phyloP scores from a whole-genome alignment of 2,888 invertebrate species.

The Coelinius sp. region DNA sequence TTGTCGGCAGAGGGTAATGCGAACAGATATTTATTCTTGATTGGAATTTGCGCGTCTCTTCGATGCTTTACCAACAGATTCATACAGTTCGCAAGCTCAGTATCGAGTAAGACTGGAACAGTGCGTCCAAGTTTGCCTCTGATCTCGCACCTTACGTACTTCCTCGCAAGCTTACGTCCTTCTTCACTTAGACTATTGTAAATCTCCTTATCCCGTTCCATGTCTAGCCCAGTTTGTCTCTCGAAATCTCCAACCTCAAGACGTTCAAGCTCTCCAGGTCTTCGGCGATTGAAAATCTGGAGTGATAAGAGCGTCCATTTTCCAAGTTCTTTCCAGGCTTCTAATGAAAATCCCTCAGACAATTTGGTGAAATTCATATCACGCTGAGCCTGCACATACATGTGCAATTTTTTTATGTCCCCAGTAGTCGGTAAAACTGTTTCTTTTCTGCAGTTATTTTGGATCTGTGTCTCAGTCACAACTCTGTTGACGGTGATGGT shows the following conservation, averaged over 20 bases:
- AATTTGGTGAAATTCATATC: constrained; percentile 8
- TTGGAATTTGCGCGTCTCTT: neutral
- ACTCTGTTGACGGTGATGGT: constrained; percentile 13
- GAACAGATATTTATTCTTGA: neutral
- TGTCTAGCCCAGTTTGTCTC: constrained; percentile 40
- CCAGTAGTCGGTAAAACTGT: neutral
- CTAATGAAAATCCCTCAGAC: constrained; percentile 21
- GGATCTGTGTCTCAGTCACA: neutral
- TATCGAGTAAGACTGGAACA: constrained; percentile 32
- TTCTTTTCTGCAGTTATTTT: neutral
- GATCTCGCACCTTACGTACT: constrained; percentile 45
- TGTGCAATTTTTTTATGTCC: constrained; percentile 32
- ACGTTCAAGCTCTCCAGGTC: constrained; percentile 47
- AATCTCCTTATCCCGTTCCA: constrained; percentile 33
- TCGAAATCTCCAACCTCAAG: constrained; percentile 44
- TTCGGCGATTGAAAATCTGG: constrained; percentile 47
- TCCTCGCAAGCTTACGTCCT: constrained; percentile 39
- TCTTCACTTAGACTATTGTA: constrained; percentile 28
- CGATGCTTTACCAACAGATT: neutral
- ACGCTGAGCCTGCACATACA: constrained; percentile 11
- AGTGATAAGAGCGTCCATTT: constrained; percentile 41
- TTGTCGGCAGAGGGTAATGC: neutral
- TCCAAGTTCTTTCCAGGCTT: constrained; percentile 39
- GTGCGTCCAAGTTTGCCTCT: constrained; percentile 47
- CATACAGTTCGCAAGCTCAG: neutral